Evolutionary conservation across 2,888 invertebrate species (phyloP).

Genomic region (Acronicta aceris): DNA sequence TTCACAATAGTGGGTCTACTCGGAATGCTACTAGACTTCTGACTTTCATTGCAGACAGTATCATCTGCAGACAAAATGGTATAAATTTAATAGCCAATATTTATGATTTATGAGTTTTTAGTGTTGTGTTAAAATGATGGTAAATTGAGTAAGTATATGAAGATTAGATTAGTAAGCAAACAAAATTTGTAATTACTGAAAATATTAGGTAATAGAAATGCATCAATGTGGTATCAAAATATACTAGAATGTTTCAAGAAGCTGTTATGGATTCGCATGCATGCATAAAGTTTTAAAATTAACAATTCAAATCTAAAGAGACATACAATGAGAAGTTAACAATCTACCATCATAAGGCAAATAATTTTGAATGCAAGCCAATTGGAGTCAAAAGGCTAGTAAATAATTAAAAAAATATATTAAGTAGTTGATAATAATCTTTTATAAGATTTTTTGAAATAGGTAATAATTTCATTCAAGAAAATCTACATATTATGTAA

Average conservation of each 20-base stretch:
- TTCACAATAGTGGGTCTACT: slow-evolving; percentile 75
- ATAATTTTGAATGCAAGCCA: slow-evolving; percentile 43
- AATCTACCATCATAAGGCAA: slow-evolving; percentile 53
- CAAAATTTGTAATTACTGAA: slow-evolving; percentile 4
- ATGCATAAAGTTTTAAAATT: slow-evolving; percentile 24
- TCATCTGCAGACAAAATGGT: slow-evolving; percentile 85
- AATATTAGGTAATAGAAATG: neutral
- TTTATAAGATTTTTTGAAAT: too few relatives aligned
- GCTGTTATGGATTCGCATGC: slow-evolving; percentile 9
- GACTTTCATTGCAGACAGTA: slow-evolving; percentile 83
- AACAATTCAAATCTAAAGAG: slow-evolving; percentile 8
- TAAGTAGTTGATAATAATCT: too few relatives aligned
- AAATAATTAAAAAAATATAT: slow-evolving; percentile 12
- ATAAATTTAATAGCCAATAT: slow-evolving; percentile 58
- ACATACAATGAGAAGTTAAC: slow-evolving; percentile 10
- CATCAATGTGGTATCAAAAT: neutral
- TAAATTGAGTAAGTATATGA: slow-evolving; percentile 51
- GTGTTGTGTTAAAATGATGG: slow-evolving; percentile 47
- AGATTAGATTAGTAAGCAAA: slow-evolving; percentile 24
- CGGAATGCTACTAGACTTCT: slow-evolving; percentile 76
- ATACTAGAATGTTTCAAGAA: slow-evolving; percentile 8
- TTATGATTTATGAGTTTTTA: slow-evolving; percentile 39
- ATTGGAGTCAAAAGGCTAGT: slow-evolving; percentile 66
- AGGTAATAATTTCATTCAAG: too few relatives aligned
- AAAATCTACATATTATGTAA: neutral